Percentiles rank a stretch among this genome's conserved stretches.
phyloP scores from a whole-genome alignment of 2,797 vertebrate genomes.

The Coendou prehensilis region DNA sequence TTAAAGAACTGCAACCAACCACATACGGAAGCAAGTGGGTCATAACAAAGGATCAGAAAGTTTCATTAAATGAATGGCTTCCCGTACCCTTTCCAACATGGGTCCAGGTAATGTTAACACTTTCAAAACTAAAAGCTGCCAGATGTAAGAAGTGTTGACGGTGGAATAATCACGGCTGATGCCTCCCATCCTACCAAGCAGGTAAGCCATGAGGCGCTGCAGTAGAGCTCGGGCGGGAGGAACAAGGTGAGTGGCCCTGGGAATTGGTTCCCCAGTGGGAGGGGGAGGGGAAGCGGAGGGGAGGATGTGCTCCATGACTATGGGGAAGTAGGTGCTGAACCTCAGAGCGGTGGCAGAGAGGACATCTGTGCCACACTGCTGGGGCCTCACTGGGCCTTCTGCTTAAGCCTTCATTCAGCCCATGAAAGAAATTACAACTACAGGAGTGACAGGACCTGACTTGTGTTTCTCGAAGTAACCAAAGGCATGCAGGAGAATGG shows the following conservation, averaged over 20 bases:
- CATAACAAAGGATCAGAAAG: not conserved
- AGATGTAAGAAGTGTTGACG: not conserved
- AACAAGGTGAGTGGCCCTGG: not conserved
- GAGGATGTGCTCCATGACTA: not conserved
- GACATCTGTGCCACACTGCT: accelerated
- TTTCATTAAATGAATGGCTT: not conserved
- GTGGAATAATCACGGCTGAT: not conserved
- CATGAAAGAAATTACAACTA: not conserved
- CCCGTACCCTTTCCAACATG: not conserved
- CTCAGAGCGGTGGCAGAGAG: not conserved
- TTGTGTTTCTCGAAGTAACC: not conserved
- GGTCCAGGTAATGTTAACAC: not conserved
- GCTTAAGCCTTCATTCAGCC: not conserved
- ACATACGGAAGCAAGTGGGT: not conserved
- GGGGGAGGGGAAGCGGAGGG: too few relatives aligned
- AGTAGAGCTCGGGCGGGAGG: not conserved
- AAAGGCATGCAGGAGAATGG: accelerated
- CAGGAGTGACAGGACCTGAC: not conserved
- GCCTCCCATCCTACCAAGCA: not conserved
- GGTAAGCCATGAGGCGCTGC: not conserved
- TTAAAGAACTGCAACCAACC: not conserved
- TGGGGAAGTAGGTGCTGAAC: accelerated
- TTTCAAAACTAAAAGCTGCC: not conserved
- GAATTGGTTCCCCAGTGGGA: not conserved
- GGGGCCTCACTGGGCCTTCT: not conserved